These are phyloP conservation scores for Camponotus pennsylvanicus DNA, from an alignment of 1,140 invertebrate species.

Conservation along the genomic window DNA sequence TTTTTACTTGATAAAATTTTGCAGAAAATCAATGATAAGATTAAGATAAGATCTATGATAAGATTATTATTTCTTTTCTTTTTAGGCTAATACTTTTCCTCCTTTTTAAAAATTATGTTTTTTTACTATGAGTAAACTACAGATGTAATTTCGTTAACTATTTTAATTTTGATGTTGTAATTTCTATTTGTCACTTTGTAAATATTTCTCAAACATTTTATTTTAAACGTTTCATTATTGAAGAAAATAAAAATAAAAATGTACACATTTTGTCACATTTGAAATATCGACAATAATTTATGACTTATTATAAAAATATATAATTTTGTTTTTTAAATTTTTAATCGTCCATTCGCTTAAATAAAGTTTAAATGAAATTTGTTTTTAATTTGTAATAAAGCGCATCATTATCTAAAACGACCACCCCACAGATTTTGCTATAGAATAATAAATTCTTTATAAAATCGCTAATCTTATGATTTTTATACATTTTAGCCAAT, in stretches of 20 bases:
- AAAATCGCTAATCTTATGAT: constrained; percentile 5
- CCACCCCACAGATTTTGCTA: neutral
- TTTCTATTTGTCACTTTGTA: neutral
- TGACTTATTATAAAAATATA: neutral
- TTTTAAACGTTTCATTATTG: neutral
- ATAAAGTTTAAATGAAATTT: neutral
- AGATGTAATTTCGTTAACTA: too few species aligned
- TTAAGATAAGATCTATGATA: too few species aligned
- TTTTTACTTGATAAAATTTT: too few species aligned
- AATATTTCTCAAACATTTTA: neutral
- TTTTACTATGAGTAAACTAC: too few species aligned
- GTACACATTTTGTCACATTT: neutral
- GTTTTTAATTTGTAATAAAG: neutral
- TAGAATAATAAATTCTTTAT: neutral
- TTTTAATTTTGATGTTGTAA: neutral
- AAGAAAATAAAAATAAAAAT: neutral
- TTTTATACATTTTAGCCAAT: constrained; percentile 10
- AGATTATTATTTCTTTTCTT: too few species aligned
- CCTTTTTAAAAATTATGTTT: too few species aligned
- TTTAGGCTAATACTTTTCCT: too few species aligned
- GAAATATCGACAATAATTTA: neutral
- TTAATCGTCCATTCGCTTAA: neutral
- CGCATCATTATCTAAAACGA: neutral
- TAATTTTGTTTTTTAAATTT: too few species aligned
- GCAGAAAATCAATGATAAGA: too few species aligned